These are phyloP conservation scores for Euclidia mi DNA, from an alignment of 2,888 invertebrate species.

Conservation along the genomic window DNA sequence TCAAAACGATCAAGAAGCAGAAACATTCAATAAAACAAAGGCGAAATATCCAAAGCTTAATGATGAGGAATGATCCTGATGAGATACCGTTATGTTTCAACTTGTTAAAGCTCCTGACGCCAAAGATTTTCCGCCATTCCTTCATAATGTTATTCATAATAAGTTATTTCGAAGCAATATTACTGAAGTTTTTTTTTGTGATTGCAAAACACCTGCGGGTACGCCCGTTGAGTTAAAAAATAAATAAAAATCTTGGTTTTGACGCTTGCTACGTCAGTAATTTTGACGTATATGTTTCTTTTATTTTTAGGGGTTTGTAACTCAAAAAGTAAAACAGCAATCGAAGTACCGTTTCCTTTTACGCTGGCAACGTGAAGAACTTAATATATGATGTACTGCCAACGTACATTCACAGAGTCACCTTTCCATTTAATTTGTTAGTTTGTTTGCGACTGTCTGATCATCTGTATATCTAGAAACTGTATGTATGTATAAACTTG, in stretches of 20 bases:
- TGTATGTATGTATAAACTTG: too few relatives aligned
- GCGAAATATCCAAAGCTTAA: constrained; percentile 16
- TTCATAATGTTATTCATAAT: constrained; percentile 4
- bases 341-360: too few relatives aligned
- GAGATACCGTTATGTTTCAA: constrained; percentile 13
- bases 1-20: constrained; percentile 1
- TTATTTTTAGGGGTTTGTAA: too few relatives aligned
- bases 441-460: too few relatives aligned
- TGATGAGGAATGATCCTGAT: constrained; percentile 17
- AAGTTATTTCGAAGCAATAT: constrained; percentile 1
- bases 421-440: too few relatives aligned
- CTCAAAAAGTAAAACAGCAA: too few relatives aligned
- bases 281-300: too few relatives aligned
- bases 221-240: background rate
- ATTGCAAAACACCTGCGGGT: background rate
- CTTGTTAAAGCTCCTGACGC: constrained; percentile 16
- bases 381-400: too few relatives aligned
- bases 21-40: constrained; percentile 7
- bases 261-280: too few relatives aligned
- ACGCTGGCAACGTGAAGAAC: too few relatives aligned
- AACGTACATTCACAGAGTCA: too few relatives aligned
- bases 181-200: background rate
- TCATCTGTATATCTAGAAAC: too few relatives aligned
- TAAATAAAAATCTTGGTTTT: background rate
- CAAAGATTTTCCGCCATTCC: constrained; percentile 1